phyloP scores from a whole-genome alignment of 2,888 invertebrate genomes.

The Drosophila villosipedis region DNA sequence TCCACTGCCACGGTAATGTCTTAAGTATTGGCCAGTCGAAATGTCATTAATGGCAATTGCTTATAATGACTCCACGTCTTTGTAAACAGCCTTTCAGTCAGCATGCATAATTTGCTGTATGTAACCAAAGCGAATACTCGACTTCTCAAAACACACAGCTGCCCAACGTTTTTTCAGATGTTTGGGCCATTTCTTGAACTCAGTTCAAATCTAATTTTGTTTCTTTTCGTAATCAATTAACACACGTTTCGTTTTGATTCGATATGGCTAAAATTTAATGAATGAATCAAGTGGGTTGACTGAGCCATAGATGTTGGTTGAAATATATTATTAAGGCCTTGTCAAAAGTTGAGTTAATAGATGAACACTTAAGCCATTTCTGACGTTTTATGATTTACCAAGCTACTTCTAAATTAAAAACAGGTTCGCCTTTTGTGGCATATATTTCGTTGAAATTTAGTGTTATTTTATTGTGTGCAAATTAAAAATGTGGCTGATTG shows the following conservation, averaged over 20 bases:
- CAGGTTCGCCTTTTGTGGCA: neutral
- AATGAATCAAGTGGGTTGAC: conserved; percentile 12
- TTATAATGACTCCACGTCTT: conserved; percentile 72
- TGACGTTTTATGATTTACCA: neutral
- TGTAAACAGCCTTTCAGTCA: conserved; percentile 40
- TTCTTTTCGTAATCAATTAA: conserved; percentile 67
- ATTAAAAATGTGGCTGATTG: neutral
- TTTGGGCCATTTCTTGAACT: conserved; percentile 6
- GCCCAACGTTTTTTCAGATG: neutral
- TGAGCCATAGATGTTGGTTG: neutral
- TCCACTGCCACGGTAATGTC: conserved; percentile 35
- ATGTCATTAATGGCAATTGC: conserved; percentile 81
- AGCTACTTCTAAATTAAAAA: conserved; percentile 5
- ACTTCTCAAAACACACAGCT: conserved; percentile 19
- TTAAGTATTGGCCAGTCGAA: conserved; percentile 74
- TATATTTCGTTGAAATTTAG: neutral
- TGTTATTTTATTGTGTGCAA: neutral
- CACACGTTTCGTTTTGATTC: conserved; percentile 57
- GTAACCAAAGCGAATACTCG: conserved; percentile 33
- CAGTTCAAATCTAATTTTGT: conserved; percentile 43
- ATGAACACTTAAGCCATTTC: conserved; percentile 3
- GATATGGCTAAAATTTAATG: conserved; percentile 25
- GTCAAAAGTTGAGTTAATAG: conserved; percentile 18
- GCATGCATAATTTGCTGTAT: conserved; percentile 68
- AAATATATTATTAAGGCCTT: conserved; percentile 5